A percentile compares a stretch with the other conserved stretches of the same genome.
Evolutionary conservation across 2,797 vertebrate species (phyloP).

Genomic region (Pachyuromys duprasi): DNA sequence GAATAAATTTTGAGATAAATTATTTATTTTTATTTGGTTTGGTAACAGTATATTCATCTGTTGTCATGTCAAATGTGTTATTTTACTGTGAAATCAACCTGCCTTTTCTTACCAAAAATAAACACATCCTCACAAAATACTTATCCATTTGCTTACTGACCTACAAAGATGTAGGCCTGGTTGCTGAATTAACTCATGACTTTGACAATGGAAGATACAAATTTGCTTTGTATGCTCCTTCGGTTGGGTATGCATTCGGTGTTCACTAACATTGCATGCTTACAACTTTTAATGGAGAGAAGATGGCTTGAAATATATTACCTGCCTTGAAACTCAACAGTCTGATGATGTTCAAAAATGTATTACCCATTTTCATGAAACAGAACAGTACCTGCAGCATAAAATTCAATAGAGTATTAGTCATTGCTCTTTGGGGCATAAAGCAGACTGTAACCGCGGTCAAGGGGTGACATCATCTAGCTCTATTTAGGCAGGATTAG

Average conservation of each 20-base stretch:
- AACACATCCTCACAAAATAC: slow-evolving; percentile 29
- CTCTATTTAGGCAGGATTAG: neutral
- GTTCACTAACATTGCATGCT: neutral
- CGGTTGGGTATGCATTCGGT: neutral
- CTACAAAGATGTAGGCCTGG: slow-evolving; percentile 17
- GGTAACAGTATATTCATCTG: neutral
- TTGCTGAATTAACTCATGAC: neutral
- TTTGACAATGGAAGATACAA: slow-evolving; percentile 16
- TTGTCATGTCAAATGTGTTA: neutral
- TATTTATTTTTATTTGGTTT: slow-evolving; percentile 43
- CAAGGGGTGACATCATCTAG: slow-evolving; percentile 11
- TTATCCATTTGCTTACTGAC: neutral
- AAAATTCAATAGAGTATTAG: slow-evolving; percentile 74
- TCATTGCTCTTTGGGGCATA: slow-evolving; percentile 55
- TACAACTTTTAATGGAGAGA: slow-evolving; percentile 40
- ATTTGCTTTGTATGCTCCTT: slow-evolving; percentile 33
- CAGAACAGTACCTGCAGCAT: slow-evolving; percentile 46
- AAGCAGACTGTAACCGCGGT: slow-evolving; percentile 58
- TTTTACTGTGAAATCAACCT: neutral
- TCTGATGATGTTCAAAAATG: slow-evolving; percentile 69
- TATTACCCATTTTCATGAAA: slow-evolving; percentile 70
- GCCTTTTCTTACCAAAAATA: neutral
- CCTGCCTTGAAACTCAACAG: slow-evolving; percentile 54
- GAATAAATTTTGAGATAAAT: slow-evolving; percentile 22
- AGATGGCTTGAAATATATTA: slow-evolving; percentile 29